Evolutionary conservation across 2,113 vertebrate species (phyloP).

Genomic region (Calyptommatus sinebrachiatus): DNA sequence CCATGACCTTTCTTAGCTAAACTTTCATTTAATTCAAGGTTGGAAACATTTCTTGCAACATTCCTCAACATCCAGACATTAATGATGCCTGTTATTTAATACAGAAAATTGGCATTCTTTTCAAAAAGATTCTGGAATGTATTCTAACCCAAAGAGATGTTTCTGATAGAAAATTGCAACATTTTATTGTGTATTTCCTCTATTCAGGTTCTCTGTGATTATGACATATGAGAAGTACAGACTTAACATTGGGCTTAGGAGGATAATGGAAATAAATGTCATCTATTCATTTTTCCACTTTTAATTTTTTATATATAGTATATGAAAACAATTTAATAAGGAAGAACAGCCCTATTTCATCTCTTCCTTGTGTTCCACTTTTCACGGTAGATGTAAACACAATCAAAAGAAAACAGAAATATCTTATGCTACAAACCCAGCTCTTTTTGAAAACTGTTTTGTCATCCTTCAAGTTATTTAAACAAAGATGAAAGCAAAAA

Average conservation of each 20-base stretch:
- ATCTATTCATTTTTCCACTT: constrained; percentile 16
- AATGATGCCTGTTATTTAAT: constrained; percentile 14
- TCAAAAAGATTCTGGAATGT: constrained; percentile 3
- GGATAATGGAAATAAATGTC: constrained; percentile 36
- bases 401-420: constrained; percentile 54
- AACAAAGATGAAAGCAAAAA: constrained; percentile 68
- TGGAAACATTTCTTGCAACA: neutral
- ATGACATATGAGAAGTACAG: neutral
- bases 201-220: neutral
- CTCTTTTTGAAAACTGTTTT: constrained; percentile 73
- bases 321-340: constrained; percentile 57
- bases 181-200: constrained; percentile 13
- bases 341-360: constrained; percentile 53
- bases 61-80: constrained; percentile 9
- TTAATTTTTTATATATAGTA: neutral
- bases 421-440: constrained; percentile 59
- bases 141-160: constrained; percentile 2
- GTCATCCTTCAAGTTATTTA: constrained; percentile 65
- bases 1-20: neutral
- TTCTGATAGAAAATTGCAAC: constrained; percentile 9
- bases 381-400: constrained; percentile 25
- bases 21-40: neutral
- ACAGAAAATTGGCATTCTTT: constrained; percentile 11
- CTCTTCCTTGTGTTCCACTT: constrained; percentile 61
- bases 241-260: constrained; percentile 36